A percentile compares a stretch with the other conserved stretches of the same genome.
Evolutionary conservation across 1,140 invertebrate genomes (phyloP).

Genomic region (Adoxophyes honmai): DNA sequence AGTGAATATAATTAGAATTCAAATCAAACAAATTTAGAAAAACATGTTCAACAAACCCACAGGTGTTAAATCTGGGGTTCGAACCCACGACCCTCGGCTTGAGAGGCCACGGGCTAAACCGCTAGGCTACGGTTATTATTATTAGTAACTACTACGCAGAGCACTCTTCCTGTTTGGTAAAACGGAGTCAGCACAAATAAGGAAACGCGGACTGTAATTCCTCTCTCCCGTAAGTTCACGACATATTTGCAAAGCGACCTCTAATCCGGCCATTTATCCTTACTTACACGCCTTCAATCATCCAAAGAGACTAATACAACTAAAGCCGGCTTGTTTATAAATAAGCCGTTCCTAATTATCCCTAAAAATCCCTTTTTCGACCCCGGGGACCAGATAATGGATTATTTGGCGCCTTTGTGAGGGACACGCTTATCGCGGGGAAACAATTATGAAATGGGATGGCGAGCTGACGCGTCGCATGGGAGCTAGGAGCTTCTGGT

Average conservation of each 20-base stretch:
- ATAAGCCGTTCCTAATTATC: conserved; percentile 14
- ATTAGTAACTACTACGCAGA: too few relatives aligned
- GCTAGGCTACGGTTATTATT: too few relatives aligned
- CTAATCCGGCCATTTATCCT: background rate
- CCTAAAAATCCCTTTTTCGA: conserved; percentile 3
- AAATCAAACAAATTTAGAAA: too few relatives aligned
- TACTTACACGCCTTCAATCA: background rate
- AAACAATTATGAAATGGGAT: conserved; percentile 14
- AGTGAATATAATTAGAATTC: too few relatives aligned
- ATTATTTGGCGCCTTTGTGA: conserved; percentile 7
- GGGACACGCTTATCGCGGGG: background rate
- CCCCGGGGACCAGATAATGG: conserved; percentile 2
- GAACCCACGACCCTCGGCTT: too few relatives aligned
- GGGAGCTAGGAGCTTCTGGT: too few relatives aligned
- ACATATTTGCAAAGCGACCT: background rate
- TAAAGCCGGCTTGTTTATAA: background rate
- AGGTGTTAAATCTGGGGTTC: too few relatives aligned
- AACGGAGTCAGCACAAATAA: background rate
- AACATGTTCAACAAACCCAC: too few relatives aligned
- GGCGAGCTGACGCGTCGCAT: too few relatives aligned
- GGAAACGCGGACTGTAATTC: background rate
- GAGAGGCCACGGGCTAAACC: too few relatives aligned
- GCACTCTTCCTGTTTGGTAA: background rate
- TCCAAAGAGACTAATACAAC: background rate
- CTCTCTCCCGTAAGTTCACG: background rate